Conservation (phyloP, 1,140 invertebrate genomes). For the Drosophila leontia region DNA sequence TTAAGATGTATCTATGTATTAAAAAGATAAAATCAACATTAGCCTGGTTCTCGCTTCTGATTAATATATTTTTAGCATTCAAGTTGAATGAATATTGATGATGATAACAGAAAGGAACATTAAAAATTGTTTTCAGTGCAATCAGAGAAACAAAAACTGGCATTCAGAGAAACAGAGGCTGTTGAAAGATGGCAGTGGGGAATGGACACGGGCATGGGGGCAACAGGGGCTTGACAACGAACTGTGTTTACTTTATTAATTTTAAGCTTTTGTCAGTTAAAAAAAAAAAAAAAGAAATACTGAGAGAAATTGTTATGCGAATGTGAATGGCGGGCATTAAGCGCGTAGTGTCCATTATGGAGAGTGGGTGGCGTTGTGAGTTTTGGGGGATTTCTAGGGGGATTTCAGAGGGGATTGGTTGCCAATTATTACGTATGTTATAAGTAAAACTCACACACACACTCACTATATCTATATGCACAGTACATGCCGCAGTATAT, state of each 20-base stretch:
- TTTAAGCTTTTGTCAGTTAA: constrained; percentile 80
- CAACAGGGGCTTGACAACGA: constrained; percentile 23
- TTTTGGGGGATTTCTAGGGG: neutral
- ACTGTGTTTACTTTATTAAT: constrained; percentile 82
- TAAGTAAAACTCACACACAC: neutral
- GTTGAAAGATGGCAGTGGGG: constrained; percentile 18
- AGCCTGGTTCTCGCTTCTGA: too few species aligned
- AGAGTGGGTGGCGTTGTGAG: constrained; percentile 33
- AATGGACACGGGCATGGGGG: neutral
- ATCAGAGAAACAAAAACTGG: constrained; percentile 21
- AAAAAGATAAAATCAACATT: neutral
- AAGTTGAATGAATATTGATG: neutral
- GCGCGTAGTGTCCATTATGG: constrained; percentile 48
- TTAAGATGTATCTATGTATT: too few species aligned
- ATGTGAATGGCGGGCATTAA: constrained; percentile 72
- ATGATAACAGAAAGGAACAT: neutral
- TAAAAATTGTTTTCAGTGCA: constrained; percentile 4
- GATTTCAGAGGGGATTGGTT: constrained; percentile 1
- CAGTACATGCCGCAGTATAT: constrained; percentile 30
- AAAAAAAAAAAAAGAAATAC: constrained; percentile 40
- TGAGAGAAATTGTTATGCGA: constrained; percentile 66
- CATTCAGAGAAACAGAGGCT: constrained; percentile 26
- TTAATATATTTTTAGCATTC: too few species aligned
- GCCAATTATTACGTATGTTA: constrained; percentile 16
- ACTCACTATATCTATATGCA: constrained; percentile 36